Evolutionary conservation across 92 coral and sea anemone species (phyloP), one percentile per base, ranked within the genome.

Genomic region (Palythoa grandis): DNA sequence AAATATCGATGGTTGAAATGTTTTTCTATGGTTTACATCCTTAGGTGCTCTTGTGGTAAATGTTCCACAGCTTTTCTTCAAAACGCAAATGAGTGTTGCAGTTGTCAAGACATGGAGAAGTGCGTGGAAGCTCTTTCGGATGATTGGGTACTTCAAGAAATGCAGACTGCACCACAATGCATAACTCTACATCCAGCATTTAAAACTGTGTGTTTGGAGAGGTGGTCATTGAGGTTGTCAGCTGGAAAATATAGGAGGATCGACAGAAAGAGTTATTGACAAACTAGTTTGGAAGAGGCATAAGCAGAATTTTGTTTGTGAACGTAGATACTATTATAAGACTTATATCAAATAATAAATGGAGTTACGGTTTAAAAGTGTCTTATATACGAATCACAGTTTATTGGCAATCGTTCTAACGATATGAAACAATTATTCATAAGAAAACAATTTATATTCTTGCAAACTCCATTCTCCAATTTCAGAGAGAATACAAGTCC

Each of bases 41-140:
- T 7, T 54, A 54, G 60, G 11, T 11, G 60, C 11, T 54, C 60
- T 54, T 54, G 60, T 54, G 60, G 11, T 7, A 68, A 86, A 14
- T 86, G 92, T 48, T n/a, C 50, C 17, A 70, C 75, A 9, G 70
- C 56, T 1, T 67, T 86, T 1, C 86, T 89, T 16, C 72, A 40
- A 86, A 89, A 79, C 16, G 71, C 87, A 14, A 78, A 74, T 22
- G 89, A 89, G 74, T 86, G 92, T 35, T 65, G 58, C 40, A 85
- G 92, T 73, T 89, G 92, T 70, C 82, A 72, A 24, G 92, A 89
- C 71, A 86, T 86, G 29, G 86, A 86, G 7, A 52, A 40, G 5
- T 89, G 89, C 56, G 35, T 71, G 56, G 78, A 71, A 37, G 57
- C 89, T 11, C 77, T 89, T 35, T 50, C 38, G 12, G 74, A 70